Evolutionary conservation across 2,888 invertebrate species (phyloP).

Genomic region (Drosophila rellima): DNA sequence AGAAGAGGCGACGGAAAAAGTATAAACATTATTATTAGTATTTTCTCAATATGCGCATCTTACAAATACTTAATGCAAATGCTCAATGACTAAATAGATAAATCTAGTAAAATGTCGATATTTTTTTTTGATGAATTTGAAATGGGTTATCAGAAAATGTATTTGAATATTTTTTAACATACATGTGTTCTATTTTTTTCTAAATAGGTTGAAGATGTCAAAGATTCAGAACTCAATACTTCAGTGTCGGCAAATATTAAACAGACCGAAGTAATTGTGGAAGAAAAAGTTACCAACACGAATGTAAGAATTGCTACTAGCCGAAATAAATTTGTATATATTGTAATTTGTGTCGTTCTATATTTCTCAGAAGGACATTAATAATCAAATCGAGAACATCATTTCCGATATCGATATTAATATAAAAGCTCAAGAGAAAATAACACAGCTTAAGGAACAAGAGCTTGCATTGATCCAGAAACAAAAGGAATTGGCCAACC

Average conservation of each 20-base stretch:
- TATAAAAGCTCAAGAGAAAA: slow-evolving; percentile 86
- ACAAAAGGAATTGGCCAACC: slow-evolving; percentile 69
- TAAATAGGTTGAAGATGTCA: slow-evolving; percentile 23
- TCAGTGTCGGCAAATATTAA: neutral
- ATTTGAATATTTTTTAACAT: neutral
- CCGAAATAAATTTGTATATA: neutral
- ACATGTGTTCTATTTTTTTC: neutral
- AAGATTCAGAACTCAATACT: neutral
- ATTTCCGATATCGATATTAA: slow-evolving; percentile 88
- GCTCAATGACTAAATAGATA: neutral
- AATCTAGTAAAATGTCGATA: neutral
- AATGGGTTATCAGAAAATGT: neutral
- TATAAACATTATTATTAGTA: slow-evolving; percentile 20
- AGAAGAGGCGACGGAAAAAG: slow-evolving; percentile 19
- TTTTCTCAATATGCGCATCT: neutral
- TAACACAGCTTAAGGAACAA: slow-evolving; percentile 70
- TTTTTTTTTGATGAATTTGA: neutral
- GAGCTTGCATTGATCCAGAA: slow-evolving; percentile 72
- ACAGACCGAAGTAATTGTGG: neutral
- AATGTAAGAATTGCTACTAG: slow-evolving; percentile 27
- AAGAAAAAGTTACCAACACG: slow-evolving; percentile 4
- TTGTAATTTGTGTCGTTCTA: neutral
- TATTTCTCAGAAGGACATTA: slow-evolving; percentile 53
- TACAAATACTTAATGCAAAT: slow-evolving; percentile 5
- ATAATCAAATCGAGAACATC: slow-evolving; percentile 87